Base-by-base conservation (phyloP, 2,888 invertebrate genomes). In the Oligia latruncula region DNA sequence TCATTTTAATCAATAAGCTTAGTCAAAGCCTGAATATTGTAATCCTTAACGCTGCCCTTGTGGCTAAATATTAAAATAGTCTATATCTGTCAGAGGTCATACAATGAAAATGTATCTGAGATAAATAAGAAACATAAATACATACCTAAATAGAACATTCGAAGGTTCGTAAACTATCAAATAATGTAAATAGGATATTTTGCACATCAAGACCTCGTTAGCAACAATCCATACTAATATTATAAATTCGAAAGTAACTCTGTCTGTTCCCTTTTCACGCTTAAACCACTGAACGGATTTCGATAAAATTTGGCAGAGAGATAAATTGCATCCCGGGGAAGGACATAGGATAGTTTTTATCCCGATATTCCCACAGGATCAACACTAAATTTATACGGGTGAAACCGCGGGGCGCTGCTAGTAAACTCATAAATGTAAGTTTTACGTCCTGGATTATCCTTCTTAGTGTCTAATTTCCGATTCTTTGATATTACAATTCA, bases 131-230 rank as follows among this genome's bases (percentile, higher is more conserved):
- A 66, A 71, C 66, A 65, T 81, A 78, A 80, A 74, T 40, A 60
- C 46, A 73, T 40, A 71, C 73, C 75, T 71, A 52, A 78, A 77
- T 62, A 79, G 64, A 67, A 66, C 13, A 58, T 81, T 52, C 29
- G 79, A 84, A 87, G 82, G 87, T 85, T 79, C 71, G 35, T 76
- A 67, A 76, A 73, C 67, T 49, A 74, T 82, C 71, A 74, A 68
- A 77, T 66, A 72, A 66, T 77, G 74, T 78, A 77, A 83, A 80
- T 79, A 72, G 58, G 76, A 60, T 74, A 71, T 35, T 29, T 29
- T 35, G 35, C 35, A 35, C 35, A 35, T 29, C 29, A 29, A 29
- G 29, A 29, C 29, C 29, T 29, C 1, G 29, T 29, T 29, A 29
- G 29, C 29, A 29, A 29, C 1, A 29, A 29, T 29, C 29, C 29